Conservation (phyloP, 1,140 invertebrate species). For the Aphis craccivora region DNA sequence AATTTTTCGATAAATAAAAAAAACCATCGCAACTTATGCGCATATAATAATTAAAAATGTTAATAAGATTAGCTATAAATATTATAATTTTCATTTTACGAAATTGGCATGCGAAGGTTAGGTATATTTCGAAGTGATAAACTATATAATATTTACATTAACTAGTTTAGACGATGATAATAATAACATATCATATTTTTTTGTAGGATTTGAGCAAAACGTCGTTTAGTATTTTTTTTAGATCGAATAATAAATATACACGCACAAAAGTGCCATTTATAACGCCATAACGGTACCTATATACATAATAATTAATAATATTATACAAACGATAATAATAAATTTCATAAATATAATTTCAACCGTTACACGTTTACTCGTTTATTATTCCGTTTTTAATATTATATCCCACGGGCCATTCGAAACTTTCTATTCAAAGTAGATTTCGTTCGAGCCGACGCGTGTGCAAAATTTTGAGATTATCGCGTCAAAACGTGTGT, state of each 20-base stretch:
- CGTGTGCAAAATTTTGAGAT: conserved; percentile 37
- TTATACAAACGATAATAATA: not conserved
- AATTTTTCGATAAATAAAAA: not conserved
- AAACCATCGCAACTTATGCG: not conserved
- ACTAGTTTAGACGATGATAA: not conserved
- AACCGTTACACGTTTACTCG: not conserved
- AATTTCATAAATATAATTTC: conserved; percentile 22
- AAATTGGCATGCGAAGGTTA: not conserved
- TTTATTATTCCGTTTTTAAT: conserved; percentile 23
- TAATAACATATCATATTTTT: not conserved
- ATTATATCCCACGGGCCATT: conserved; percentile 12
- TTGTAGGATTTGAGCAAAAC: not conserved
- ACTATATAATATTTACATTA: not conserved
- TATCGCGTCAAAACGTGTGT: conserved; percentile 35
- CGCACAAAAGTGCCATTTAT: not conserved
- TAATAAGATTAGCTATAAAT: not conserved
- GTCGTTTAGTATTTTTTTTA: not conserved
- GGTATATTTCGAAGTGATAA: not conserved
- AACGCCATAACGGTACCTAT: not conserved
- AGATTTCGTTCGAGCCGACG: not conserved
- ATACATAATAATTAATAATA: conserved; percentile 9
- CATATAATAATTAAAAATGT: not conserved
- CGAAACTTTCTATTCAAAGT: conserved; percentile 39
- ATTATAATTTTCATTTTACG: not conserved
- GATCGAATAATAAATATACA: not conserved